These are phyloP conservation scores for Scrobipalpa atriplicella DNA, from an alignment of 2,888 invertebrate species.

Conservation along the genomic window DNA sequence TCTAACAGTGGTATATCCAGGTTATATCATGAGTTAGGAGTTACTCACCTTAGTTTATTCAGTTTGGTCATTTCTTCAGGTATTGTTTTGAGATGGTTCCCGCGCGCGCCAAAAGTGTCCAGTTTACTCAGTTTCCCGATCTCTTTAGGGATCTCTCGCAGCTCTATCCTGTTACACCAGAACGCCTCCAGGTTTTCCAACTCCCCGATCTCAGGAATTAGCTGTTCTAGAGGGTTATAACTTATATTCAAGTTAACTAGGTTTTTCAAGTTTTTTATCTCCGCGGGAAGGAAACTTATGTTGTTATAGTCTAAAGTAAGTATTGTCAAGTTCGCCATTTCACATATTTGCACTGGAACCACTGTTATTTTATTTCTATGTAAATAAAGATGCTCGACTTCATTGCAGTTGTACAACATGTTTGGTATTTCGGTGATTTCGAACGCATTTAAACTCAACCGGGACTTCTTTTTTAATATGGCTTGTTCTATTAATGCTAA, in stretches of 20 bases:
- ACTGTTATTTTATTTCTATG: constrained; percentile 84
- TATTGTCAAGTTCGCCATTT: constrained; percentile 82
- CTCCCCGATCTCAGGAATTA: constrained; percentile 84
- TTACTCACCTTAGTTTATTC: constrained; percentile 75
- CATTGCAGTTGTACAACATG: constrained; percentile 79
- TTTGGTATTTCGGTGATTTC: constrained; percentile 85
- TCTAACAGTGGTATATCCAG: too few species aligned
- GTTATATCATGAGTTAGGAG: not conserved
- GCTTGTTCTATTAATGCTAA: constrained; percentile 86
- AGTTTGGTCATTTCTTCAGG: constrained; percentile 83
- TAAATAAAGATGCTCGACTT: constrained; percentile 84
- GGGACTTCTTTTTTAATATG: constrained; percentile 80
- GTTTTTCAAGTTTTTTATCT: constrained; percentile 81
- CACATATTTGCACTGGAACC: constrained; percentile 74
- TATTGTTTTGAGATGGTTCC: constrained; percentile 82
- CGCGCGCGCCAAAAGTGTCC: constrained; percentile 86
- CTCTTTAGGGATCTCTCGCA: constrained; percentile 83
- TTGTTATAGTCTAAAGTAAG: constrained; percentile 86
- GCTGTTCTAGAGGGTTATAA: constrained; percentile 83
- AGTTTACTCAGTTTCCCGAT: constrained; percentile 83
- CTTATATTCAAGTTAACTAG: constrained; percentile 85
- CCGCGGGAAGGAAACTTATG: constrained; percentile 82
- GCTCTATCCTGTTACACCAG: constrained; percentile 85
- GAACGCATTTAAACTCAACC: constrained; percentile 84
- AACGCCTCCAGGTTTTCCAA: constrained; percentile 84